Conservation (phyloP, 2,113 vertebrate genomes). For the Barbus barbus region DNA sequence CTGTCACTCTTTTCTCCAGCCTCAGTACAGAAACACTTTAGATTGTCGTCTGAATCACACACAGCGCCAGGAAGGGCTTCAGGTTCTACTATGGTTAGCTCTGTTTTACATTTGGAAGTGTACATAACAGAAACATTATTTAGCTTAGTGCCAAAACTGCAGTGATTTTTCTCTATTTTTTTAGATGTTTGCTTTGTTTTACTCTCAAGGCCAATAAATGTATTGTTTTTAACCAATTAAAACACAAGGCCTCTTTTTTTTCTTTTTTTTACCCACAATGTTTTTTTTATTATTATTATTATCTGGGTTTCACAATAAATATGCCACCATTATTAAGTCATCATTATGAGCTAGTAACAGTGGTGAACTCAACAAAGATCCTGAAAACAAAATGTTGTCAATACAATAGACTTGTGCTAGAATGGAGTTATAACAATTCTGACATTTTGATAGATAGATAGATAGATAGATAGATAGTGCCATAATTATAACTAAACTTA, state of each 20-base stretch:
- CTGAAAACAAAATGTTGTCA: not conserved
- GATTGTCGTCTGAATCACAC: conserved; percentile 4
- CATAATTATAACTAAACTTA: too few relatives aligned
- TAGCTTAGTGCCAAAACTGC: conserved; percentile 83
- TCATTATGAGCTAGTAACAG: not conserved
- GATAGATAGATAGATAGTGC: too few relatives aligned
- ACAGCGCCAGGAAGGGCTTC: conserved; percentile 24
- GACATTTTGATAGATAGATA: not conserved
- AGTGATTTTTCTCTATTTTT: conserved; percentile 63
- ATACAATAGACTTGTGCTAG: not conserved
- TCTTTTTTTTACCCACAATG: not conserved
- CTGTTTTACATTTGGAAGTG: conserved; percentile 60
- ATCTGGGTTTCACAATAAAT: not conserved
- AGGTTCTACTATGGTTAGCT: conserved; percentile 50
- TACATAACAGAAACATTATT: conserved; percentile 64
- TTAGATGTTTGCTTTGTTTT: conserved; percentile 77
- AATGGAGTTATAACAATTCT: not conserved
- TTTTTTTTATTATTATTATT: not conserved
- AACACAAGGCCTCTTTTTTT: not conserved
- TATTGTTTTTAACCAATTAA: conserved; percentile 77
- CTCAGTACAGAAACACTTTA: conserved; percentile 6
- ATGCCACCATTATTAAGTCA: not conserved
- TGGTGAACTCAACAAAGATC: not conserved
- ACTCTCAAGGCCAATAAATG: conserved; percentile 79
- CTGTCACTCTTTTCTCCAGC: not conserved